phyloP scores from a whole-genome alignment of 2,797 vertebrate genomes.

The Scolopax bukidnonensis region DNA sequence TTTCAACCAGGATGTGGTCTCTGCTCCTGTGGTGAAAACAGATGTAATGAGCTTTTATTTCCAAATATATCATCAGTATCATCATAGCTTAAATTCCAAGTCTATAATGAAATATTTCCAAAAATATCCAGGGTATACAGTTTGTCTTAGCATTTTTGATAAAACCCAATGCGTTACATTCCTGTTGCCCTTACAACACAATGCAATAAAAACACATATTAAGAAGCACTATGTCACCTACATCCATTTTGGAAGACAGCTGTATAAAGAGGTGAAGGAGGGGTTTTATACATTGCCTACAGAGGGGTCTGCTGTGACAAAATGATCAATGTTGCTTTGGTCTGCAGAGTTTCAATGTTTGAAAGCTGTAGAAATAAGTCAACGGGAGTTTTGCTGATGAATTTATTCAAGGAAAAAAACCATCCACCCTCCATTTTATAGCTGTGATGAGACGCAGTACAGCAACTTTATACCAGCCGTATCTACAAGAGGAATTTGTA shows the following conservation, averaged over 20 bases:
- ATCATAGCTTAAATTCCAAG: conserved; percentile 46
- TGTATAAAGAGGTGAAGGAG: accelerated
- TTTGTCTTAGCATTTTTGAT: not conserved
- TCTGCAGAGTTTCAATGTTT: not conserved
- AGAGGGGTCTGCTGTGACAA: not conserved
- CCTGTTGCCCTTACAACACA: not conserved
- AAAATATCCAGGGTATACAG: not conserved
- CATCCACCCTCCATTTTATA: not conserved
- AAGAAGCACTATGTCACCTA: not conserved
- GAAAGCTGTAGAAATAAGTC: not conserved
- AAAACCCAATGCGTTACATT: not conserved
- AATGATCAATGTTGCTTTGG: not conserved
- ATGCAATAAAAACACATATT: not conserved
- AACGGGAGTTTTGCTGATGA: not conserved
- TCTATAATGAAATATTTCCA: not conserved
- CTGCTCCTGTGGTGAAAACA: not conserved
- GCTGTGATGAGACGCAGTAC: not conserved
- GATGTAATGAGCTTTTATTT: conserved; percentile 41
- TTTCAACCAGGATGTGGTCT: conserved; percentile 60
- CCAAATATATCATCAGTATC: not conserved
- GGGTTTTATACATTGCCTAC: not conserved
- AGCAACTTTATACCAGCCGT: not conserved
- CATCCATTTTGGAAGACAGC: not conserved
- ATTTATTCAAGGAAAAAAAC: not conserved
- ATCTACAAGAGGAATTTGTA: not conserved